Evolutionary conservation across 2,113 vertebrate species (phyloP).

Genomic region (Cottus gobio): DNA sequence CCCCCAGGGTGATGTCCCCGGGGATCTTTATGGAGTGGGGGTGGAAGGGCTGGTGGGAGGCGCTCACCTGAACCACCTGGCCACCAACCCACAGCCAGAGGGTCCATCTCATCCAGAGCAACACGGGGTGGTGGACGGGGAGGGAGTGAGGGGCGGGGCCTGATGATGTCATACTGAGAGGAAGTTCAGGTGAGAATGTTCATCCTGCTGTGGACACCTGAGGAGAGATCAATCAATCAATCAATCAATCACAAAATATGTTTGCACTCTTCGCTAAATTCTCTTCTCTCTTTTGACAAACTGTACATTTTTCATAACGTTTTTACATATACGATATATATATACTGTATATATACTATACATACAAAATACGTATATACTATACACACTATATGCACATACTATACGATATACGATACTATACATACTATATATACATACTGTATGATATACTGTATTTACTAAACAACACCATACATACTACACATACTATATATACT

Average conservation of each 20-base stretch:
- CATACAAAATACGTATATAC: too few species aligned
- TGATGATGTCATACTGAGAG: constrained; percentile 70
- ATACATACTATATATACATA: too few species aligned
- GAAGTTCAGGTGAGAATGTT: constrained; percentile 40
- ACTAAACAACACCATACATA: too few species aligned
- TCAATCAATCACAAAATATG: not conserved
- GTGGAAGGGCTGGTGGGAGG: constrained; percentile 80
- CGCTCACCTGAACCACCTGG: constrained; percentile 30
- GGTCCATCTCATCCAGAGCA: not conserved
- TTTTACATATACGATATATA: too few species aligned
- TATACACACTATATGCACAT: too few species aligned
- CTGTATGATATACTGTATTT: too few species aligned
- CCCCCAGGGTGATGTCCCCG: constrained; percentile 90
- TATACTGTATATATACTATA: too few species aligned
- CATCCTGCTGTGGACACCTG: constrained; percentile 72
- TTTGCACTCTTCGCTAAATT: too few species aligned
- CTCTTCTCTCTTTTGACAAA: not conserved
- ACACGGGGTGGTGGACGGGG: not conserved
- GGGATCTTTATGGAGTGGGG: constrained; percentile 89
- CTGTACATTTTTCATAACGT: too few species aligned
- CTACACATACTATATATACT: too few species aligned
- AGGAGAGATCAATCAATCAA: not conserved
- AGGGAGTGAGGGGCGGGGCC: not conserved
- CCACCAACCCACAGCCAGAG: constrained; percentile 53
- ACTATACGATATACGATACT: too few species aligned